Conservation (phyloP, 2,888 invertebrate genomes). For the Mesoligia furuncula region DNA sequence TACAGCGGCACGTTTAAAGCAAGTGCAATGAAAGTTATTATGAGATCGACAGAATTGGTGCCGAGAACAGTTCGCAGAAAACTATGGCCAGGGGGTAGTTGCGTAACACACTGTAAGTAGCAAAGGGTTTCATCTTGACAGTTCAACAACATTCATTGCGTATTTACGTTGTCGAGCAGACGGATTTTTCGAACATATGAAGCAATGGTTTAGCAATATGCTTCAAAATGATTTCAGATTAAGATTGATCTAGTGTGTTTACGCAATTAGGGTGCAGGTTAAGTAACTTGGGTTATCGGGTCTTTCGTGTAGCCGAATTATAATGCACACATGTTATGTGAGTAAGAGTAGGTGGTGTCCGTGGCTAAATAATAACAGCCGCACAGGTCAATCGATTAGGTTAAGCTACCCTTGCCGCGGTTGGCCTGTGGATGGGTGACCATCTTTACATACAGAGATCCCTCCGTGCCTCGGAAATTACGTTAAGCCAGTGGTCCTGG, state of each 20-base stretch:
- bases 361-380: no score
- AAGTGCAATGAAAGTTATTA: conserved; percentile 70
- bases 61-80: conserved; percentile 45
- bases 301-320: conserved; percentile 27
- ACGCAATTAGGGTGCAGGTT: conserved; percentile 19
- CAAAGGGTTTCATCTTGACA: background rate
- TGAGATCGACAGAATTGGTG: conserved; percentile 57
- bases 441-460: no score
- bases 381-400: no score
- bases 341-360: no score
- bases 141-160: background rate
- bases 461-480: no score
- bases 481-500: no score
- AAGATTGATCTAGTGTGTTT: background rate
- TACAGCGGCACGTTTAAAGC: conserved; percentile 52
- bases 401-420: no score
- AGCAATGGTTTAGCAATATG: background rate
- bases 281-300: conserved; percentile 26
- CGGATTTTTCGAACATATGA: background rate
- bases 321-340: background rate
- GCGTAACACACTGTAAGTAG: background rate
- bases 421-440: no score
- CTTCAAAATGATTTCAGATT: background rate
- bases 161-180: no score
- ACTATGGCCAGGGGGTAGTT: conserved; percentile 12